Percentiles rank a stretch among this genome's conserved stretches.
Conservation (phyloP, 2,888 invertebrate species). For the Chymomyza procnemis region DNA sequence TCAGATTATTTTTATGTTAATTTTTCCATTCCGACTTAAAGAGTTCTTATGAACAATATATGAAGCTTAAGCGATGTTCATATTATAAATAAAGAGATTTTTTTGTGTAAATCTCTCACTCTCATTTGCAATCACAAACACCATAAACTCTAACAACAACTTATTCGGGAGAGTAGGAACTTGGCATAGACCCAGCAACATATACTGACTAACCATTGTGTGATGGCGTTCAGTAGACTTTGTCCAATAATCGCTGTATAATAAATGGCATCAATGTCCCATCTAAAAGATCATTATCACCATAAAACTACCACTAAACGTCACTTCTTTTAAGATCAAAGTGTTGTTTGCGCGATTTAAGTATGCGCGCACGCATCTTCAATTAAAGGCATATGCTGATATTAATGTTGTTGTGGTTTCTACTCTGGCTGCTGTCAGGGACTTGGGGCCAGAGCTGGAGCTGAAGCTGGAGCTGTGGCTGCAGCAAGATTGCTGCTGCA, state of each 20-base stretch:
- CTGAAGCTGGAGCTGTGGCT: not conserved
- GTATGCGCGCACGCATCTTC: slow-evolving; percentile 74
- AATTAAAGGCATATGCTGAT: slow-evolving; percentile 67
- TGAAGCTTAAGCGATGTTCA: too few relatives aligned
- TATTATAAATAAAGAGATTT: too few relatives aligned
- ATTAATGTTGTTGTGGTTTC: slow-evolving; percentile 18
- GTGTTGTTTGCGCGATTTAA: slow-evolving; percentile 76
- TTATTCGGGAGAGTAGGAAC: not conserved
- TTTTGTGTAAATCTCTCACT: too few relatives aligned
- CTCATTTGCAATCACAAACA: too few relatives aligned
- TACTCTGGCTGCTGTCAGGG: slow-evolving; percentile 10
- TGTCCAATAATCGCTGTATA: slow-evolving; percentile 62
- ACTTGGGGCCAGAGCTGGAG: not conserved
- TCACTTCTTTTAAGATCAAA: slow-evolving; percentile 78
- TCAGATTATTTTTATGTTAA: too few relatives aligned
- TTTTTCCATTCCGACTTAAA: too few relatives aligned
- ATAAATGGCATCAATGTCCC: slow-evolving; percentile 78
- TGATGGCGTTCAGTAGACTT: slow-evolving; percentile 22
- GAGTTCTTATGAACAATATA: too few relatives aligned
- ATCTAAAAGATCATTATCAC: slow-evolving; percentile 76
- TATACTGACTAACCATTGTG: slow-evolving; percentile 15
- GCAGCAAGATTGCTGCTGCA: not conserved
- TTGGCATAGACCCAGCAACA: not conserved
- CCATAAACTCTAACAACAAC: not conserved
- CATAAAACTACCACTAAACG: slow-evolving; percentile 77